Evolutionary conservation across 2,888 invertebrate genomes (phyloP).

Genomic region (Xanthia togata): DNA sequence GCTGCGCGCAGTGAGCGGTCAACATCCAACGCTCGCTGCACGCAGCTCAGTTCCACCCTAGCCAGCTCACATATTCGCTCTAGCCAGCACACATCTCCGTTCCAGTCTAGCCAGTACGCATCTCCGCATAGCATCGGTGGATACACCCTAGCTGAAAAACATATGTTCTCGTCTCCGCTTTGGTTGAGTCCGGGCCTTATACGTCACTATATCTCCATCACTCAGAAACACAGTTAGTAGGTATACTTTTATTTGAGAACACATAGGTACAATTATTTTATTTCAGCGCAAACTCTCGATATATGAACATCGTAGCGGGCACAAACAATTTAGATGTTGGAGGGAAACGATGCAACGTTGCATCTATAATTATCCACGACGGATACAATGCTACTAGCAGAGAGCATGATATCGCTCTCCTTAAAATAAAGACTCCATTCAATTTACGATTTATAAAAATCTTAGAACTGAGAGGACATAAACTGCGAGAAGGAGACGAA

Average conservation of each 20-base stretch:
- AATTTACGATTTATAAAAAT: slow-evolving; percentile 71
- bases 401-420: slow-evolving; percentile 82
- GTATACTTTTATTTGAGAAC: neutral
- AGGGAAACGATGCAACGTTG: slow-evolving; percentile 74
- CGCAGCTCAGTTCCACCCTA: too few relatives aligned
- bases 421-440: slow-evolving; percentile 76
- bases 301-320: slow-evolving; percentile 80
- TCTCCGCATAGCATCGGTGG: too few relatives aligned
- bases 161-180: too few relatives aligned
- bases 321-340: slow-evolving; percentile 80
- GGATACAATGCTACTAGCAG: slow-evolving; percentile 73
- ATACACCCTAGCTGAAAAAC: too few relatives aligned
- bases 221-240: neutral
- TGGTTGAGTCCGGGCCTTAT: too few relatives aligned
- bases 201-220: neutral
- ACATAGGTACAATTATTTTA: neutral
- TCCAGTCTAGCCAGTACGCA: too few relatives aligned
- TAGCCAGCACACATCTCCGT: too few relatives aligned
- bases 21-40: too few relatives aligned
- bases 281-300: slow-evolving; percentile 79
- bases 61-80: too few relatives aligned
- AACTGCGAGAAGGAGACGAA: slow-evolving; percentile 77
- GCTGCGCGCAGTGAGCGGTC: too few relatives aligned
- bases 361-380: slow-evolving; percentile 73
- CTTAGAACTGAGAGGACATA: slow-evolving; percentile 69